A percentile compares a stretch with the other conserved stretches of the same genome.
Conservation (phyloP, 1,140 invertebrate genomes). For the Pissodes strobi region DNA sequence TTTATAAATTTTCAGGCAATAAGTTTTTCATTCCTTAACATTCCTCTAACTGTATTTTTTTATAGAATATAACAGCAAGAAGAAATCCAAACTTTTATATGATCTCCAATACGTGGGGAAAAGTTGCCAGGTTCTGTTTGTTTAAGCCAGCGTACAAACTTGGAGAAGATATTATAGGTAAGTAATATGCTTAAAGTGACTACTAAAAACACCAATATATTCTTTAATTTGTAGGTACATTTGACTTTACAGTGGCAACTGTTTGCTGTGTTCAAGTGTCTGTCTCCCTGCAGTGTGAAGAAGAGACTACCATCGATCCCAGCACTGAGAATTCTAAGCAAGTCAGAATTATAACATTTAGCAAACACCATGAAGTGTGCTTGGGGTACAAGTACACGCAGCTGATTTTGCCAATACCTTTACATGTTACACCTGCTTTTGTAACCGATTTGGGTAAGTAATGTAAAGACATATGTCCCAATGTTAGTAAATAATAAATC, state of each 20-base stretch:
- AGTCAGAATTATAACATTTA: constrained; percentile 64
- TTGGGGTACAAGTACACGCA: constrained; percentile 86
- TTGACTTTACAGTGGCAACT: constrained; percentile 89
- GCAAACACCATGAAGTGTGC: constrained; percentile 91
- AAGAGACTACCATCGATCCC: constrained; percentile 63
- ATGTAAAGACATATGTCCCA: no score
- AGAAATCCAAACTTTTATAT: constrained; percentile 91
- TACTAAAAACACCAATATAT: no score
- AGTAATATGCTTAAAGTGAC: no score
- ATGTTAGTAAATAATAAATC: no score
- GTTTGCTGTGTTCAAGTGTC: constrained; percentile 93
- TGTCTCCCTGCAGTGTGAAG: constrained; percentile 89
- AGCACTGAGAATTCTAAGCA: constrained; percentile 56
- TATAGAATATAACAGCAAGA: constrained; percentile 81
- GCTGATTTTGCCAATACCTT: constrained; percentile 88
- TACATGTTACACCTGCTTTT: constrained; percentile 93
- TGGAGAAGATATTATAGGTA: constrained; percentile 89
- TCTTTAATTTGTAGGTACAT: constrained; percentile 67
- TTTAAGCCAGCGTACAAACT: constrained; percentile 94
- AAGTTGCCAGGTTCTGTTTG: constrained; percentile 90
- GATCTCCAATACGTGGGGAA: constrained; percentile 89
- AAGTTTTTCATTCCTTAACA: constrained; percentile 12
- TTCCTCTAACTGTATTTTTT: constrained; percentile 46
- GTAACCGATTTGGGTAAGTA: constrained; percentile 80
- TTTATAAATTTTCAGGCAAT: background rate